Conservation (phyloP, 2,797 vertebrate genomes). For the Atherinosoma microstoma region DNA sequence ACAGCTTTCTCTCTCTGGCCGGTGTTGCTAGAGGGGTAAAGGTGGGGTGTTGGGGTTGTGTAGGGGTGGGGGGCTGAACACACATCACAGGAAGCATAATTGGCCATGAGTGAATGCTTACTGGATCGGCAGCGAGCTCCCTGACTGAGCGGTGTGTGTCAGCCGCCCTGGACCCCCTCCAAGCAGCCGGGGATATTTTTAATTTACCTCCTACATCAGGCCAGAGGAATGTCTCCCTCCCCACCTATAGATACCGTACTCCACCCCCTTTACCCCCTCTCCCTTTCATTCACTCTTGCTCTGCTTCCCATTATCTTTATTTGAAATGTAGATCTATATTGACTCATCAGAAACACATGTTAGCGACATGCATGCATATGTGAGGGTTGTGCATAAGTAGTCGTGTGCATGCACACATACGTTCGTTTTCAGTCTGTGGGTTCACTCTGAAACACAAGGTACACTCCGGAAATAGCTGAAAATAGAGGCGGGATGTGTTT, state of each 20-base stretch:
- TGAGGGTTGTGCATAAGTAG: constrained; percentile 14
- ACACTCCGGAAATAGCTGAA: constrained; percentile 79
- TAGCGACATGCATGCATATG: constrained; percentile 56
- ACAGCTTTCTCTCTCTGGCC: constrained; percentile 72
- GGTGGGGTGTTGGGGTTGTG: constrained; percentile 41
- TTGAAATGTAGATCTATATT: constrained; percentile 96
- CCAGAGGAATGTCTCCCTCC: constrained; percentile 77
- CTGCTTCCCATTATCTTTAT: constrained; percentile 97
- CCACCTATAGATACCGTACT: constrained; percentile 84
- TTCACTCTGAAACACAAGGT: constrained; percentile 78
- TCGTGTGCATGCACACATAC: constrained; percentile 19
- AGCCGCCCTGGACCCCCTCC: constrained; percentile 71
- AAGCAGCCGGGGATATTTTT: constrained; percentile 79
- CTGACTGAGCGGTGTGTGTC: constrained; percentile 75
- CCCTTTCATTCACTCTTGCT: constrained; percentile 84
- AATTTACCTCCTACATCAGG: constrained; percentile 81
- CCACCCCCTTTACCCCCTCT: constrained; percentile 25
- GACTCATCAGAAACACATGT: constrained; percentile 97
- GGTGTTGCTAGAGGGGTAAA: constrained; percentile 68
- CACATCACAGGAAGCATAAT: constrained; percentile 80
- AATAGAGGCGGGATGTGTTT: constrained; percentile 66
- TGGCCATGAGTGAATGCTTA: constrained; percentile 78
- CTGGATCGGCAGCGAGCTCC: constrained; percentile 72
- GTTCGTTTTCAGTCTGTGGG: constrained; percentile 61
- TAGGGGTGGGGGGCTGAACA: constrained; percentile 39